phyloP scores from a whole-genome alignment of 2,797 vertebrate species.

The Phylloscopus collybita region DNA sequence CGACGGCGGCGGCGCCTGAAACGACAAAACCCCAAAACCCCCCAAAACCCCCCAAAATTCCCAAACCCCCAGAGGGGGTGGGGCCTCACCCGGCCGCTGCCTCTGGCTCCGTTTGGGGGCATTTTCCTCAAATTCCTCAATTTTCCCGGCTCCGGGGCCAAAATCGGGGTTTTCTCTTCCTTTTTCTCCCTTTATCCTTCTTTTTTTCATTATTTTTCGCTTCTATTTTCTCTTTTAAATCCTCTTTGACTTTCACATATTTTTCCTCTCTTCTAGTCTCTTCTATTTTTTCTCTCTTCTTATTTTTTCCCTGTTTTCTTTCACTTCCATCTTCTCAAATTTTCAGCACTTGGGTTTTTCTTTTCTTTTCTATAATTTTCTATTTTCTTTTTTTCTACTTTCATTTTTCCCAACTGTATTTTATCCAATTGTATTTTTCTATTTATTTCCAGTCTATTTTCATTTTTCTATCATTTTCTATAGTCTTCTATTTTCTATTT shows the following conservation, averaged over 20 bases:
- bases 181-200: not conserved
- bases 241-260: not conserved
- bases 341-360: not conserved
- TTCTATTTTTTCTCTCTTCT: not conserved
- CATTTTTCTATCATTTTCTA: too few relatives aligned
- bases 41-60: not conserved
- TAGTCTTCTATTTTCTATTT: too few relatives aligned
- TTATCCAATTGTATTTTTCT: too few relatives aligned
- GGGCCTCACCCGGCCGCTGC: not conserved
- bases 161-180: not conserved
- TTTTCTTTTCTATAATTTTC: not conserved
- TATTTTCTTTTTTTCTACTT: not conserved
- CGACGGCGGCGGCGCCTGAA: not conserved
- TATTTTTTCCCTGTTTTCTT: not conserved
- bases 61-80: not conserved
- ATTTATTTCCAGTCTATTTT: too few relatives aligned
- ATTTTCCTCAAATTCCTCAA: not conserved
- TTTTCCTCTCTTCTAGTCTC: not conserved
- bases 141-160: not conserved
- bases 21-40: constrained; percentile 16
- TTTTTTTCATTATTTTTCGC: not conserved
- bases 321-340: not conserved
- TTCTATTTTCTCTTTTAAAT: constrained; percentile 3
- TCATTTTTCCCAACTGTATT: too few relatives aligned
- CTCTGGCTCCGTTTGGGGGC: not conserved